Base-by-base conservation (phyloP, 1,140 invertebrate species). In the Diabrotica virgifera region DNA sequence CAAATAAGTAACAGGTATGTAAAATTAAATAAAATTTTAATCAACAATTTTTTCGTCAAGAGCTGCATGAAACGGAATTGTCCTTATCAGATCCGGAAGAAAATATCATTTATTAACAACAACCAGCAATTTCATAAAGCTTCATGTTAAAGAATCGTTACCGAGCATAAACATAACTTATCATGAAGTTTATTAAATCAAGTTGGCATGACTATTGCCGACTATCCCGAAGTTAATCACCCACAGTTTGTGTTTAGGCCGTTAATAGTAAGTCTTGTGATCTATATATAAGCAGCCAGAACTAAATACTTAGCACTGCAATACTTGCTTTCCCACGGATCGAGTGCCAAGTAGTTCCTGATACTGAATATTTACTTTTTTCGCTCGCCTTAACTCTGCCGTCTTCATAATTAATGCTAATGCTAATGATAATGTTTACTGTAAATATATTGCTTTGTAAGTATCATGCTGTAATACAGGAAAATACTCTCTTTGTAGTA, bases 271-370 rank as follows among this genome's bases (percentile, higher is more conserved):
- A 9, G 36, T 36, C 38, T 13, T 46, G 11, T 24, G 57, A 56
- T 24, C 36, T 6, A 24, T 56, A 24, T 35, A 10, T 36, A 24
- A 10, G 24, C 36, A 36, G 57, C 12, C 36, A 7, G 38, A 37
- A 59, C 36, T 11, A 36, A 13, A 24, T 59, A 59, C 4, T 59
- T 38, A 59, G 57, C 57, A 59, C 57, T 36, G 57, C 57, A 59
- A 59, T 59, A 12, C 38, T 13, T 13, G 46, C 24, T 59, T 64
- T 64, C 63, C 63, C 63, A 64, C 55, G 55, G 38, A 24, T 10
- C 38, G 38, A 52, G 63, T 64, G 55, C 63, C 63, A 57, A 36
- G 37, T 57, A 52, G 63, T 51, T 64, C 63, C 63, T 64, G 63
- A 52, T 53, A 64, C 63, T 46, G n/a, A 55, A 55, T 55, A 35